Evolutionary conservation across 2,888 invertebrate species (phyloP).

Genomic region (Cryptus armator): DNA sequence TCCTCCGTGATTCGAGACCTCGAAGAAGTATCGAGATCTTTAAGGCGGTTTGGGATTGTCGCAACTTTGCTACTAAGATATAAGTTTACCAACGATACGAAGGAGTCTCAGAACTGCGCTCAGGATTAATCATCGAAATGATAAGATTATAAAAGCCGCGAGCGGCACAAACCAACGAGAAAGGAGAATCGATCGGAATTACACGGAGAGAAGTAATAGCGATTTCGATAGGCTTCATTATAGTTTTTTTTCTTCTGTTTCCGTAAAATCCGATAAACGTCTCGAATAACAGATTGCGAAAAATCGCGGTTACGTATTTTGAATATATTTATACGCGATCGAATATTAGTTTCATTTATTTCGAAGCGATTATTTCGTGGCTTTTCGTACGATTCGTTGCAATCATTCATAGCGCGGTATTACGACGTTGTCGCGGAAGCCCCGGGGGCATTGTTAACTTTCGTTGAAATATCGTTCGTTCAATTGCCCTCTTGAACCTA

Average conservation of each 20-base stretch:
- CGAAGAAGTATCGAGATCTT: slow-evolving; percentile 46
- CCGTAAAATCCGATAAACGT: slow-evolving; percentile 9
- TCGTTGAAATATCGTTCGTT: slow-evolving; percentile 7
- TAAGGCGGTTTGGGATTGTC: slow-evolving; percentile 25
- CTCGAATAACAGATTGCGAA: slow-evolving; percentile 18
- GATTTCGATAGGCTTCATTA: slow-evolving; percentile 33
- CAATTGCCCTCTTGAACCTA: slow-evolving; percentile 27
- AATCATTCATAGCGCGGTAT: neutral
- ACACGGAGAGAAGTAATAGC: slow-evolving; percentile 55
- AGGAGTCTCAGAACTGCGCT: neutral
- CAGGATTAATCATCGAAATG: slow-evolving; percentile 66
- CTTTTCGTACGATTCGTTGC: neutral
- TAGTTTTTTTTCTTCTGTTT: slow-evolving; percentile 20
- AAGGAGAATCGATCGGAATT: neutral
- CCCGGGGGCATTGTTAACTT: slow-evolving; percentile 29
- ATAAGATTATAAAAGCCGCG: slow-evolving; percentile 62
- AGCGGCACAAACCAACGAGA: neutral
- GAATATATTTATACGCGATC: neutral
- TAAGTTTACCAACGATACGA: slow-evolving; percentile 61
- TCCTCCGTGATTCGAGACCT: slow-evolving; percentile 54
- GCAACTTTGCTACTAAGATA: slow-evolving; percentile 41
- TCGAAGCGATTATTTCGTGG: neutral
- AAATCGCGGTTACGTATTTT: neutral
- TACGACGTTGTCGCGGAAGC: slow-evolving; percentile 3
- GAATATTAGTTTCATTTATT: slow-evolving; percentile 12